Conservation (phyloP, 2,113 vertebrate genomes). For the Chaenocephalus aceratus region DNA sequence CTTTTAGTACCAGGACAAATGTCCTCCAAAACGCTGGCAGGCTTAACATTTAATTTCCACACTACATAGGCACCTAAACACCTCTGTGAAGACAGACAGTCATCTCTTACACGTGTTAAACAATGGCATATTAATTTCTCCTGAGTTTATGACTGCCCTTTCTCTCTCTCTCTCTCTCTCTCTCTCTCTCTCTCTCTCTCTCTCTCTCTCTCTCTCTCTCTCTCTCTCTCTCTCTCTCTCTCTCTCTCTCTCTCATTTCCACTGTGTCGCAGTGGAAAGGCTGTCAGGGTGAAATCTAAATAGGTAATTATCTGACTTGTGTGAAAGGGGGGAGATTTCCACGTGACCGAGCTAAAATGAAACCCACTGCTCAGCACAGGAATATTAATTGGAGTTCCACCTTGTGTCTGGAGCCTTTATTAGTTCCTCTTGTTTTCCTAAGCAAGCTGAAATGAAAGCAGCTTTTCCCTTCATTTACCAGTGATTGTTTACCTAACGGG, state of each 20-base stretch:
- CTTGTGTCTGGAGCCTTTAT: conserved; percentile 56
- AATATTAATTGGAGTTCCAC: conserved; percentile 75
- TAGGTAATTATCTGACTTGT: conserved; percentile 74
- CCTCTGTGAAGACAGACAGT: not conserved
- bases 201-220: not conserved
- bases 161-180: not conserved
- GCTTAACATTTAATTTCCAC: conserved; percentile 26
- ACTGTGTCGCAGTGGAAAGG: conserved; percentile 52
- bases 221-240: conserved; percentile 17
- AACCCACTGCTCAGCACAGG: conserved; percentile 50
- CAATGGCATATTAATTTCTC: conserved; percentile 46
- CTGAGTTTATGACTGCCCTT: conserved; percentile 27
- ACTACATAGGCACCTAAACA: conserved; percentile 1
- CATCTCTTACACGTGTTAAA: conserved; percentile 24
- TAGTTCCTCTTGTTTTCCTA: conserved; percentile 52
- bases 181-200: not conserved
- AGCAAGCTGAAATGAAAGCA: conserved; percentile 63
- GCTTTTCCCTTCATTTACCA: conserved; percentile 41
- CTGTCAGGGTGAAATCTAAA: conserved; percentile 73
- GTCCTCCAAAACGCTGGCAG: conserved; percentile 31
- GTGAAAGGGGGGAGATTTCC: conserved; percentile 30
- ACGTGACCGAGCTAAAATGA: conserved; percentile 66
- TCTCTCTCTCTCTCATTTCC: conserved; percentile 31
- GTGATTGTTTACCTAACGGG: conserved; percentile 73
- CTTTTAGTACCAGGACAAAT: conserved; percentile 53